Base-by-base conservation (phyloP, 2,888 invertebrate genomes). In the Hartigia nigra region DNA sequence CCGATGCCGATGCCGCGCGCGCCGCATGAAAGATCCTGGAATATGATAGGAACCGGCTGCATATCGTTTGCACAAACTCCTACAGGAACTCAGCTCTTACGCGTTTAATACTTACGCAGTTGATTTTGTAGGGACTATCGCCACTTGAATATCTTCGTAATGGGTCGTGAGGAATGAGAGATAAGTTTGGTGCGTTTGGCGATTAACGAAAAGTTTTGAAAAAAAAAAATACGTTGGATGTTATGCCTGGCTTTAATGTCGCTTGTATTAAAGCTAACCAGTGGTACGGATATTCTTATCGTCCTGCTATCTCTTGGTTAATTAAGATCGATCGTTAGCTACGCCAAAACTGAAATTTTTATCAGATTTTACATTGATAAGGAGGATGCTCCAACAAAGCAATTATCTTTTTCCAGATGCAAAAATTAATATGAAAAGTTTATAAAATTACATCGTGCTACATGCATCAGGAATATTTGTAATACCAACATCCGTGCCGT, bases 1-100 rank as follows among this genome's bases (percentile, higher is more conserved):
- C 82, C 80, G 79, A 82, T 81, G 81, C 55, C 31, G 37, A 72
- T 31, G 34, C 36, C n/a, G 69, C 23, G 74, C 72, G 72, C 72
- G 72, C 31, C 32, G 72, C 72, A 35, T 36, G 75, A 32, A 75
- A 79, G 77, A 77, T 77, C 37, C 77, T 74, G 35, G 69, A 36
- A 76, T 69, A 74, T 36, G 74, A 77, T 72, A 77, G 72, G 37
- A 77, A 39, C 39, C 31, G 72, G 32, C 72, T 34, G 72, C 72
- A 72, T 34, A 72, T 72, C 72, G 32, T 72, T 72, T 72, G 72
- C 72, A 72, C 31, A 34, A 34, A 34, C 72, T 72, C 72, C 55
- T 55, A 55, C 55, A 55, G 55, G 55, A 55, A 55, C 23, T 14
- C 23, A 23, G 23, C 55, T 55, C 23, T 55, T 55, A 23, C 55